phyloP scores from a whole-genome alignment of 2,888 invertebrate genomes.

The Pardosa pseudoannulata region DNA sequence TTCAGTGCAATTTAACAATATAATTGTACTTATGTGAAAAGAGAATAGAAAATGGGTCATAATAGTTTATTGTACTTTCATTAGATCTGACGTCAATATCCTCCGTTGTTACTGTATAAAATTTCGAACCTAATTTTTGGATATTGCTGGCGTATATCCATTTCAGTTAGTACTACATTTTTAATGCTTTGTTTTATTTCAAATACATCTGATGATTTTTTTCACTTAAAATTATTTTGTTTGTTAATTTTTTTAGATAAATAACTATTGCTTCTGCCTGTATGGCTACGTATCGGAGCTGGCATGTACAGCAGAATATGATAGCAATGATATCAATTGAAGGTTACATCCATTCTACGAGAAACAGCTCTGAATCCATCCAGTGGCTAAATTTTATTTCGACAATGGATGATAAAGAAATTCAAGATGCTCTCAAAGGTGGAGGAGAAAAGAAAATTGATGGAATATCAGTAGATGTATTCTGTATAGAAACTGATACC shows the following conservation, averaged over 20 bases:
- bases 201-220: too few relatives aligned
- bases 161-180: too few relatives aligned
- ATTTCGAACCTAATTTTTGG: too few relatives aligned
- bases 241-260: not conserved
- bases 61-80: too few relatives aligned
- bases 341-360: not conserved
- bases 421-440: conserved; percentile 13
- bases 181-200: too few relatives aligned
- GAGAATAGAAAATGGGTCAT: too few relatives aligned
- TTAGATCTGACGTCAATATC: too few relatives aligned
- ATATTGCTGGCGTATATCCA: too few relatives aligned
- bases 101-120: too few relatives aligned
- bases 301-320: not conserved
- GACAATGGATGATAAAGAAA: not conserved
- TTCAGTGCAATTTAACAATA: too few relatives aligned
- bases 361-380: not conserved
- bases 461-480: conserved; percentile 16
- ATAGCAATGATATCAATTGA: not conserved
- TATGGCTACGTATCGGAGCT: conserved; percentile 13
- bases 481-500: not conserved
- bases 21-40: too few relatives aligned
- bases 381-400: conserved; percentile 15
- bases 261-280: conserved; percentile 15
- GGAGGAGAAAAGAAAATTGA: not conserved
- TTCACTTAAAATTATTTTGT: too few relatives aligned